Evolutionary conservation across 2,113 vertebrate species (phyloP).

Genomic region (Capra hircus): DNA sequence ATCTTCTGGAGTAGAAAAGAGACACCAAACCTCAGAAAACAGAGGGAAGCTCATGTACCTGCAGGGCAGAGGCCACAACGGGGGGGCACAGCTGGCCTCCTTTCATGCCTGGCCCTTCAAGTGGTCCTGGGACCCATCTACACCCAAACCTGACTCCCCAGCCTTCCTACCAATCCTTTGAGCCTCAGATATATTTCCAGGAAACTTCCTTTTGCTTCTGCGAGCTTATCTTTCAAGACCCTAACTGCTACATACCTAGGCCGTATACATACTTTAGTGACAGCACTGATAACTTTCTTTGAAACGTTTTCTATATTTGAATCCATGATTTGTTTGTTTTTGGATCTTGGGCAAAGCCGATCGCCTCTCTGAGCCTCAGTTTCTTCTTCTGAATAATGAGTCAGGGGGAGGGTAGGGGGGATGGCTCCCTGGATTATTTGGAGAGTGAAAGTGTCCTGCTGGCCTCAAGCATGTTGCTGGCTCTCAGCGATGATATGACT

Average conservation of each 20-base stretch:
- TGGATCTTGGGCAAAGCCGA: background rate
- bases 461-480: fast-evolving
- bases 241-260: fast-evolving
- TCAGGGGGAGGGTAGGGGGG: too few relatives aligned
- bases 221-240: background rate
- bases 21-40: fast-evolving
- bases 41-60: background rate
- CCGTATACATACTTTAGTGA: fast-evolving
- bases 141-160: too few relatives aligned
- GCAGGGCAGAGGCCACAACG: fast-evolving
- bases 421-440: background rate
- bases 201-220: background rate
- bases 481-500: background rate
- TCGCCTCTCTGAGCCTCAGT: background rate
- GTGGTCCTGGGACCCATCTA: background rate
- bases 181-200: background rate
- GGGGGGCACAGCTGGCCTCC: too few relatives aligned
- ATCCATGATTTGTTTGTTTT: background rate
- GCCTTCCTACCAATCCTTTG: background rate
- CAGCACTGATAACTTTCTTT: background rate
- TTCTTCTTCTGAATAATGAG: background rate
- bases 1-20: background rate
- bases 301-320: fast-evolving
- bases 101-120: background rate
- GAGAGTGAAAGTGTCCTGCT: background rate